phyloP scores from a whole-genome alignment of 2,113 vertebrate species.

The Xerus inauris region DNA sequence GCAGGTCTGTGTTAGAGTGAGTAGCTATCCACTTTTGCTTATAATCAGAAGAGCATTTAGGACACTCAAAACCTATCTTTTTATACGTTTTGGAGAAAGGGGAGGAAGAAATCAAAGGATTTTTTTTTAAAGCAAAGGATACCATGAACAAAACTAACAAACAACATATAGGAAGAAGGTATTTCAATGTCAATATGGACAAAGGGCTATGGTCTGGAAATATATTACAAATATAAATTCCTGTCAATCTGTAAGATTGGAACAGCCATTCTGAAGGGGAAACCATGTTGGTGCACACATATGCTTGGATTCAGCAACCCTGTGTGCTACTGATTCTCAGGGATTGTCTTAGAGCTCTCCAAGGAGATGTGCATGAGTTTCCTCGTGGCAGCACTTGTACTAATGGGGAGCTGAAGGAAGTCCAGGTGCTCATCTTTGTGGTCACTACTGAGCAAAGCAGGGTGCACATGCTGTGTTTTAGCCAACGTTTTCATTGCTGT shows the following conservation, averaged over 20 bases:
- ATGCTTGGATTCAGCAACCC: not conserved
- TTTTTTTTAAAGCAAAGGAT: not conserved
- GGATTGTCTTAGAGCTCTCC: not conserved
- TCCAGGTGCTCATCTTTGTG: not conserved
- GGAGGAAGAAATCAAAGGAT: not conserved
- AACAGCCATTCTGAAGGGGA: not conserved
- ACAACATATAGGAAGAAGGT: not conserved
- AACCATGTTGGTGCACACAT: rapidly evolving
- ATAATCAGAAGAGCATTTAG: not conserved
- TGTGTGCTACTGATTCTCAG: not conserved
- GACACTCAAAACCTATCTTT: not conserved
- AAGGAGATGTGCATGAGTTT: not conserved
- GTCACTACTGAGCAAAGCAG: not conserved
- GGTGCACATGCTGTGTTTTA: too few species aligned
- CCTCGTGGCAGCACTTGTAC: not conserved
- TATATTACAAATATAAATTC: not conserved
- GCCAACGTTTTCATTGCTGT: too few species aligned
- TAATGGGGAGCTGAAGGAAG: not conserved
- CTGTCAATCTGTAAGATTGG: not conserved
- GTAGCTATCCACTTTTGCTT: not conserved
- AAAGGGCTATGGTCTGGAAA: not conserved
- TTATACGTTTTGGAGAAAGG: not conserved
- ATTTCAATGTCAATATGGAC: not conserved
- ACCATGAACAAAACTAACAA: slow-evolving; percentile 9
- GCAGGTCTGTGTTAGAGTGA: not conserved